Conservation (phyloP, 2,888 invertebrate species). For the Punctoribates punctum region DNA sequence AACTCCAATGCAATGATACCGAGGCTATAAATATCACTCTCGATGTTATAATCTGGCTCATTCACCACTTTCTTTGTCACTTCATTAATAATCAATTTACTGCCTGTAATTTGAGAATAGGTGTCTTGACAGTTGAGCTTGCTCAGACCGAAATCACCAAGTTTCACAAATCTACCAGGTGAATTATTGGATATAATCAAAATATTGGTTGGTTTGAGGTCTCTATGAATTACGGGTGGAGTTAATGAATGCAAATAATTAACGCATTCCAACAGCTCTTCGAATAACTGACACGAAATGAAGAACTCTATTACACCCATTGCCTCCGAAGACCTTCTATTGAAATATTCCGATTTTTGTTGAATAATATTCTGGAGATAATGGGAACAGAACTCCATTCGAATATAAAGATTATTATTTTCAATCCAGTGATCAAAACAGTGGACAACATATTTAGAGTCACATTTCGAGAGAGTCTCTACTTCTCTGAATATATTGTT, state of each 20-base stretch:
- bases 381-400: not conserved
- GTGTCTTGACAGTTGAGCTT: not conserved
- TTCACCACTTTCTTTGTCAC: not conserved
- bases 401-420: not conserved
- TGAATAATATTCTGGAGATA: not conserved
- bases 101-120: not conserved
- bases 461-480: no score
- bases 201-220: constrained; percentile 1
- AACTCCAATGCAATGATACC: not conserved
- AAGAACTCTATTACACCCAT: not conserved
- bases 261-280: not conserved
- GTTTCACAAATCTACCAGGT: not conserved
- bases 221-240: not conserved
- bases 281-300: not conserved
- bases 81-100: not conserved
- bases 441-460: no score
- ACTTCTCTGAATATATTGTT: no score
- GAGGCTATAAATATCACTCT: not conserved
- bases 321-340: not conserved
- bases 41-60: not conserved
- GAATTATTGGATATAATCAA: not conserved
- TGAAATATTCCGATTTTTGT: not conserved
- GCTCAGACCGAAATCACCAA: not conserved
- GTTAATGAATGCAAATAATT: not conserved
- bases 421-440: not conserved